Base-by-base conservation (phyloP, 2,888 invertebrate species). In the Phaedon cochleariae region DNA sequence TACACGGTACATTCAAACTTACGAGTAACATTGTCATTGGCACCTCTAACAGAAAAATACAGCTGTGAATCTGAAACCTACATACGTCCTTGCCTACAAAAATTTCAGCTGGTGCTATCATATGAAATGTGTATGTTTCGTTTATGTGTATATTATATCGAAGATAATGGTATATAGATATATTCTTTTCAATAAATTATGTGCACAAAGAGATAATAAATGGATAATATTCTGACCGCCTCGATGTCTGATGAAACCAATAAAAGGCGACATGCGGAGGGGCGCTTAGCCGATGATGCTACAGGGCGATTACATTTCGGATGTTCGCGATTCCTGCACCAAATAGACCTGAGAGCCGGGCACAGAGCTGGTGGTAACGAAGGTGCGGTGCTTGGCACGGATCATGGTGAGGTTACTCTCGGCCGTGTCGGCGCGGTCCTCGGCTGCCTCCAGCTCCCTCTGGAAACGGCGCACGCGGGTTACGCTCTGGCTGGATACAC, bases 391-490 rank as follows among this genome's bases (percentile, higher is more conserved):
- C 89, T 98, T 97, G 87, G 97, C 96, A 81, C 97, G 93, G 88
- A 97, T 96, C 85, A 97, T 88, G 78, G 93, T 92, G 84, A 97
- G 89, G 85, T 94, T 96, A 89, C 93, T 94, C 87, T 97, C 97
- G 77, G 97, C 97, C 77, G 90, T 90, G 80, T 97, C 97, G 79
- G 97, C 97, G 78, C 97, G 94, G 85, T 97, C 97, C 85, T 98
- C 97, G 75, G 97, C 97, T 59, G 97, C 97, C 85, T 98, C 97
- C 83, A 98, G 86, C 86, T 98, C 97, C 80, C 97, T 92, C 86
- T 98, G 97, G 96, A 97, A 97, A 86, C 97, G 92, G 85, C 97
- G 95, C 77, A 97, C 97, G 84, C 97, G 90, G 84, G 96, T 96
- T 79, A 97, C 92, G 85, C 92, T 94, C 86, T 95, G 95, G 85